Conservation (phyloP, 2,797 vertebrate species). For the Lutjanus campechanus region DNA sequence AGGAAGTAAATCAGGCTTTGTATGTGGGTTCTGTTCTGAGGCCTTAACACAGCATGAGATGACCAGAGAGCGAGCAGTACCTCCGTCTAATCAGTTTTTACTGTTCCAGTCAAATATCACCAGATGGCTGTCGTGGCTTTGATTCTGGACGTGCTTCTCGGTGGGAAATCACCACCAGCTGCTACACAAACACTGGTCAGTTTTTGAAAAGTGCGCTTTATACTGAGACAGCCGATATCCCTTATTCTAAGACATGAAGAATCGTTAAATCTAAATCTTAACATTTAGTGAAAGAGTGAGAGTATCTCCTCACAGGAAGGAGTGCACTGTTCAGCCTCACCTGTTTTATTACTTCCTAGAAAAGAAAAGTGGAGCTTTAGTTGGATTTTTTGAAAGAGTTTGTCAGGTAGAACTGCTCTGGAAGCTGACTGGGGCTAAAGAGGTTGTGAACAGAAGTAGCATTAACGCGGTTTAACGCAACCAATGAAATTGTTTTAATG, state of each 20-base stretch:
- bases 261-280: slow-evolving; percentile 19
- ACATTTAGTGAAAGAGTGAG: slow-evolving; percentile 14
- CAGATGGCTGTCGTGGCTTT: slow-evolving; percentile 69
- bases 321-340: neutral
- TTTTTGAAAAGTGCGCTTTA: slow-evolving; percentile 39
- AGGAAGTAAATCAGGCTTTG: slow-evolving; percentile 76
- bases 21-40: slow-evolving; percentile 64
- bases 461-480: neutral
- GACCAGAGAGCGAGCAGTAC: slow-evolving; percentile 60
- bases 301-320: neutral
- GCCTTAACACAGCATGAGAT: slow-evolving; percentile 74
- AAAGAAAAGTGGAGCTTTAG: slow-evolving; percentile 5
- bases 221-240: neutral
- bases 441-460: too few relatives aligned
- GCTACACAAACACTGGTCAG: slow-evolving; percentile 57
- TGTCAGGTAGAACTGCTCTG: neutral
- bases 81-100: slow-evolving; percentile 67
- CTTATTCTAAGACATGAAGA: neutral
- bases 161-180: slow-evolving; percentile 68
- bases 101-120: slow-evolving; percentile 70
- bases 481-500: neutral
- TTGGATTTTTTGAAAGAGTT: neutral
- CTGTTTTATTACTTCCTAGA: neutral
- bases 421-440: too few relatives aligned
- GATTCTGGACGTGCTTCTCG: slow-evolving; percentile 53